Percentiles rank a stretch among this genome's conserved stretches.
Conservation (phyloP, 2,888 invertebrate genomes). For the Torymus aiolomorphi region DNA sequence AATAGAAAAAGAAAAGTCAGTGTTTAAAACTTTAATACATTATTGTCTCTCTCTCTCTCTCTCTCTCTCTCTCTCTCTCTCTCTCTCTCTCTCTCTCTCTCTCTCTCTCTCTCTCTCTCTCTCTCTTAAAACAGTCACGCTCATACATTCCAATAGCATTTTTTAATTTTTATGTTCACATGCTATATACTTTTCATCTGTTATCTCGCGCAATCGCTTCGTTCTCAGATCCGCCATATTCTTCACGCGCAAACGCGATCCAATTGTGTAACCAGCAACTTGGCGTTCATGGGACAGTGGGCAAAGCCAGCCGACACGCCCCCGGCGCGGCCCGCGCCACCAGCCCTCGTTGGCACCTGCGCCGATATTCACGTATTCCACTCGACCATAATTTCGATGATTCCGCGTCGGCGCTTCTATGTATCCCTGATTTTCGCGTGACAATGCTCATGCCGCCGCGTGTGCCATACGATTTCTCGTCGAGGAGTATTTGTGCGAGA, state of each 20-base stretch:
- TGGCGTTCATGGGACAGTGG: conserved; percentile 70
- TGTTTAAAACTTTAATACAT: no score
- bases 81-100: no score
- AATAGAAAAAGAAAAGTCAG: no score
- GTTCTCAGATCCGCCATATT: background rate
- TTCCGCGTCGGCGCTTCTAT: conserved; percentile 44
- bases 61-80: no score
- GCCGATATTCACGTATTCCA: conserved; percentile 4
- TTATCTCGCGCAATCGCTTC: background rate
- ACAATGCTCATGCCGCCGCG: conserved; percentile 23
- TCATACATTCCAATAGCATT: no score
- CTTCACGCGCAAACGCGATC: background rate
- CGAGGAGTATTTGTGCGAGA: background rate
- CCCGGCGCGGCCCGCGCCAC: conserved; percentile 60
- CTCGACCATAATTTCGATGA: conserved; percentile 38
- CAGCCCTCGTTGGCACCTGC: conserved; percentile 58
- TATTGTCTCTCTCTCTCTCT: no score
- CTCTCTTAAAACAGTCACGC: no score
- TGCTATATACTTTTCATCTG: no score
- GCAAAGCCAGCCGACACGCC: conserved; percentile 67
- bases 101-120: no score
- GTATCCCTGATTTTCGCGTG: conserved; percentile 22
- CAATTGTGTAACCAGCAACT: conserved; percentile 57
- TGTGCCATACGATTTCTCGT: background rate
- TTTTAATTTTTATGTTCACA: no score